Conservation (phyloP, 2,113 vertebrate species). For the Athene noctua region DNA sequence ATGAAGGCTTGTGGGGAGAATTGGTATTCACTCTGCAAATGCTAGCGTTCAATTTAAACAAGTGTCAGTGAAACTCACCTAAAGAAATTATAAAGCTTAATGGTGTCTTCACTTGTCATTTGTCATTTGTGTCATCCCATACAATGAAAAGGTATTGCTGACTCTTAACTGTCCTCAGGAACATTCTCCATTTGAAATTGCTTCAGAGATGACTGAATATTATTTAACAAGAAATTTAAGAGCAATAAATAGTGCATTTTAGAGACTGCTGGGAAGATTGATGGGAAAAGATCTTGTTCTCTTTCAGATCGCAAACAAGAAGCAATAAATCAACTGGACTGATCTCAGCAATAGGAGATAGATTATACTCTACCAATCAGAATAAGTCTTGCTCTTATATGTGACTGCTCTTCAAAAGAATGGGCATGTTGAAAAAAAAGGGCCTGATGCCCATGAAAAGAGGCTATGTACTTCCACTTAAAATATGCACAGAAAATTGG, state of each 20-base stretch:
- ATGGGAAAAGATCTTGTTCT: conserved; percentile 51
- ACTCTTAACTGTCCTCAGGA: conserved; percentile 44
- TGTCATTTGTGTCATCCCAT: conserved; percentile 19
- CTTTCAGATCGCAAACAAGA: conserved; percentile 59
- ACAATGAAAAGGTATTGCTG: conserved; percentile 10
- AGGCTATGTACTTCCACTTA: not conserved
- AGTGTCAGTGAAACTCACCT: conserved; percentile 54
- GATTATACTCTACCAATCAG: not conserved
- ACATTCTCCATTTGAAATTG: conserved; percentile 55
- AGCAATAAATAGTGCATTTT: conserved; percentile 58
- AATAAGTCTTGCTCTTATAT: not conserved
- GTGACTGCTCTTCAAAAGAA: conserved; percentile 22
- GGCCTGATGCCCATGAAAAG: not conserved
- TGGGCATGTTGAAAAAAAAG: not conserved
- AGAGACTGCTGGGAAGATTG: conserved; percentile 49
- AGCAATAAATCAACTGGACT: conserved; percentile 40
- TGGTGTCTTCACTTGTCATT: conserved; percentile 1
- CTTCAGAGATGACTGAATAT: conserved; percentile 57
- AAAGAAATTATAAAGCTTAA: conserved; percentile 53
- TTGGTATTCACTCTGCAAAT: conserved; percentile 28
- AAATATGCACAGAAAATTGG: not conserved
- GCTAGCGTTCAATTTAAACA: conserved; percentile 41
- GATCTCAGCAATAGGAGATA: conserved; percentile 31
- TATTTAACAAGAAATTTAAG: conserved; percentile 60
- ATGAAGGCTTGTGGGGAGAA: not conserved